Evolutionary conservation across 2,797 vertebrate species (phyloP), one percentile per base, ranked within the genome.

Genomic region (Picus viridis): DNA sequence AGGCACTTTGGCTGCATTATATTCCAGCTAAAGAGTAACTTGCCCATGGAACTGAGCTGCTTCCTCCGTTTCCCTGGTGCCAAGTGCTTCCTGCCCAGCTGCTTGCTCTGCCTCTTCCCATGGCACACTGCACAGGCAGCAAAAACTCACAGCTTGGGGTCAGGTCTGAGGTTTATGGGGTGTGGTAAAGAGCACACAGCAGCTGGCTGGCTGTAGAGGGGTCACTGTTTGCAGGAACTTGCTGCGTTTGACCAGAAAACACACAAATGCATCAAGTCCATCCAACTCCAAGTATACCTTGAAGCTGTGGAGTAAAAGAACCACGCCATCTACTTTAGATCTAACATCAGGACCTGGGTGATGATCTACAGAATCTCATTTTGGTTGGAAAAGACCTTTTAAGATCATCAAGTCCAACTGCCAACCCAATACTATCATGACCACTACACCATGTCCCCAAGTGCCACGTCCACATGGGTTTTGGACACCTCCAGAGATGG

Each of bases 21-120:
- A 78, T 81, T 86, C 54, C 86, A 32, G 93, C 64, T 95, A 86
- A 92, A 82, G 23, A 65, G 45, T 86, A 79, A 95, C 72, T 69
- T 75, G 77, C 39, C n/a, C 41, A 12, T 39, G 56, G 51, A 57
- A 49, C 30, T 7, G 36, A 7, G 10, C 17, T 36, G 68, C 53
- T 58, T 34, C 47, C 16, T 54, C 29, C 2, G 7, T 18, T 47
- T 57, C 41, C 68, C 54, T 20, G 34, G 63, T 78, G 80, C 74
- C 70, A 70, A 63, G 59, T 47, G 58, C 39, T 68, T 83, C 68
- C 53, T 7, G 4, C 41, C 18, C 62, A 63, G 27, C 58, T 68
- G 41, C 15, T 47, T 1, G 0, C 34, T n/a, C 65, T 17, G 15
- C 36, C 26, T 64, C 34, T 64, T 9, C 81, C 57, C 27, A 10